Percentiles rank a stretch among this genome's conserved stretches.
These are phyloP conservation scores for Autographa pulchrina DNA, from an alignment of 2,888 invertebrate species.

Conservation along the genomic window DNA sequence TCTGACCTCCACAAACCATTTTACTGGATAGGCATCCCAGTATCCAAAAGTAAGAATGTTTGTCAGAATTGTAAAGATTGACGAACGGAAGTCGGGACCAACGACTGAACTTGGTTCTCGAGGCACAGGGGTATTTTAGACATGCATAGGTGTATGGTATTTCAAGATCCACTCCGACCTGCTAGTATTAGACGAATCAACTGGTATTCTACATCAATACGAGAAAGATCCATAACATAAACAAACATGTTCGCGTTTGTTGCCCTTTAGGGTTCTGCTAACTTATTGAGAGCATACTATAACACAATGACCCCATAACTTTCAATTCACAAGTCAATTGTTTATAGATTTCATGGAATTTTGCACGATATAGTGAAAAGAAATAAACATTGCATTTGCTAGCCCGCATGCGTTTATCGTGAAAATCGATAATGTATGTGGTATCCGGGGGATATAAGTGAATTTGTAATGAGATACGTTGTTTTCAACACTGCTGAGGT, in stretches of 20 bases:
- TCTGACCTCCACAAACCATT: too few relatives aligned
- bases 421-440: conserved; percentile 48
- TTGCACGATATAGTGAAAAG: conserved; percentile 22
- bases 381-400: conserved; percentile 13
- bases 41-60: too few relatives aligned
- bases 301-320: conserved; percentile 34
- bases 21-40: too few relatives aligned
- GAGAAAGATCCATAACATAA: not conserved
- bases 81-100: too few relatives aligned
- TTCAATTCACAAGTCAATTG: conserved; percentile 18
- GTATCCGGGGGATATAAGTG: conserved; percentile 31
- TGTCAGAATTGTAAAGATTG: too few relatives aligned
- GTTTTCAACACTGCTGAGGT: not conserved
- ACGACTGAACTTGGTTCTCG: too few relatives aligned
- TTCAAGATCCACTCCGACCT: too few relatives aligned
- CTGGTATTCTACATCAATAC: not conserved
- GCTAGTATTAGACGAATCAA: not conserved
- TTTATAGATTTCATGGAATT: conserved; percentile 36
- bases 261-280: conserved; percentile 8
- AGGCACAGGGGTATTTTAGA: too few relatives aligned
- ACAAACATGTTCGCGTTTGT: not conserved
- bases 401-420: conserved; percentile 45
- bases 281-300: conserved; percentile 18
- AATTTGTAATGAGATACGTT: conserved; percentile 23
- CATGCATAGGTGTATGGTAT: too few relatives aligned